Base-by-base conservation (phyloP, 2,113 vertebrate genomes). In the Catharus fuscescens region DNA sequence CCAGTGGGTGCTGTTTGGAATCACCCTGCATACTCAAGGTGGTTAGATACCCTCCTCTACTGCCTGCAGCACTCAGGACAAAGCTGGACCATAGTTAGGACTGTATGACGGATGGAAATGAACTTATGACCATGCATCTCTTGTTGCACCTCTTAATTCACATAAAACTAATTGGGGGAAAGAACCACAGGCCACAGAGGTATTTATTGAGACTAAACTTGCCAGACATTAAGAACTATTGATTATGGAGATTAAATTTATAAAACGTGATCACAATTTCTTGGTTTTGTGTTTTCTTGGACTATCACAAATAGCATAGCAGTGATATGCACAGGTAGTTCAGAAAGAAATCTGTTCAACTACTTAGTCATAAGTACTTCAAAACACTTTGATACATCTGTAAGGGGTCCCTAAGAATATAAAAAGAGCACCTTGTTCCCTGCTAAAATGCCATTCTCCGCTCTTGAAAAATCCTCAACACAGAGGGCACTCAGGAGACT, bases 111-210 rank as follows among this genome's bases (percentile, higher is more conserved):
- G 32, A 74, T 8, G 7, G 45, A 86, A 38, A 47, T 0, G 3
- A 85, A 62, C 14, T 45, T 32, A 40, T 0, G 0, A 28, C 21
- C 21, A 18, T 21, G 40, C 29, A 74, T 52, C 14, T 77, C 10
- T 19, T n/a, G 5, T 26, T 50, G 12, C 45, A 14, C 11, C 18
- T 66, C 36, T 36, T 64, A 32, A 93, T 76, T 82, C 4, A 6
- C 36, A 20, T 4, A 72, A 76, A 85, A 71, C 3, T 66, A 74
- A 57, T 2, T 19, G 29, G 7, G 3, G 8, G 18, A 44, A 48
- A 15, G 2, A 0, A 0, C 2, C 10, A 3, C 29, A 52, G 69
- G 29, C 40, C 26, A 50, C 10, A 17, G 45, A 82, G 11, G 25
- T 61, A 52, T 72, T 92, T 64, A 38, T 0, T 31, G 56, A 83